Conservation (phyloP, 2,797 vertebrate species). For the Sebastes wilsoni region DNA sequence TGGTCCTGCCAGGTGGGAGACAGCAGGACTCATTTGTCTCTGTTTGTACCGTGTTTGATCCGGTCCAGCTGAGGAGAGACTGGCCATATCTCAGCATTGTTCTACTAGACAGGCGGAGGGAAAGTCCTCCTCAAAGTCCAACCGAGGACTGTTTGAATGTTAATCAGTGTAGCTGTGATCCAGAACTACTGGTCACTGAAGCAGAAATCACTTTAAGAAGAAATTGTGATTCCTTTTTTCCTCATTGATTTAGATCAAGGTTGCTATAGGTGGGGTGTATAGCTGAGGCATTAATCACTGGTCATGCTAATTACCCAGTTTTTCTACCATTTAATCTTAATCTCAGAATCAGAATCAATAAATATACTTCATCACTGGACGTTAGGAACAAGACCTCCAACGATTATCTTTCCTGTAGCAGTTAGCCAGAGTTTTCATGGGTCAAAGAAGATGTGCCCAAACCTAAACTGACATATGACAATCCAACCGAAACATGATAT, state of each 20-base stretch:
- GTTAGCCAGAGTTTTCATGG: background rate
- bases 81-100: background rate
- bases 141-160: background rate
- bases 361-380: too few relatives aligned
- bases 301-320: background rate
- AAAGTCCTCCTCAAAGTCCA: background rate
- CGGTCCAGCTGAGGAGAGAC: background rate
- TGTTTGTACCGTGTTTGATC: background rate
- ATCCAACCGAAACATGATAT: background rate
- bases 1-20: conserved; percentile 34
- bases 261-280: background rate
- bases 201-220: background rate
- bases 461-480: background rate
- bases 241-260: background rate
- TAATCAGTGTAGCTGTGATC: background rate
- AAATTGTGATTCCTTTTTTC: background rate
- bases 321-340: background rate
- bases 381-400: background rate
- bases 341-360: too few relatives aligned
- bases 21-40: conserved; percentile 18
- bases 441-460: background rate
- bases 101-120: background rate
- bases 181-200: background rate
- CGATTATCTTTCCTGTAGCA: background rate
- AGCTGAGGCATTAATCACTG: background rate